A percentile compares a stretch with the other conserved stretches of the same genome.
phyloP scores from a whole-genome alignment of 2,797 vertebrate species.

The Tamandua tetradactyla region DNA sequence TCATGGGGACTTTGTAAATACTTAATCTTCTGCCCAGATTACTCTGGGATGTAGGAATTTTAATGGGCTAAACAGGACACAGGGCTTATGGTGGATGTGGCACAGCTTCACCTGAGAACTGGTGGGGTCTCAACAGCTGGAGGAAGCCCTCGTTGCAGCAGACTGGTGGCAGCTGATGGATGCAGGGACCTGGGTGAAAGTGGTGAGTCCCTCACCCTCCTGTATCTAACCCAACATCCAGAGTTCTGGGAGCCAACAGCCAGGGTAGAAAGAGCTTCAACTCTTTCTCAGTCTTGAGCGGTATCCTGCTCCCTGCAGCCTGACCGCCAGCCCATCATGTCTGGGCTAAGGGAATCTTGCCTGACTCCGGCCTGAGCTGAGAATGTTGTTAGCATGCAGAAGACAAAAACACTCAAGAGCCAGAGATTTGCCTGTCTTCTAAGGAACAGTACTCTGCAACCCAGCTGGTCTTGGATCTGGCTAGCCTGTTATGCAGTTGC shows the following conservation, averaged over 20 bases:
- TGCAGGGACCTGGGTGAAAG: neutral
- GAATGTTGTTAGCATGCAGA: neutral
- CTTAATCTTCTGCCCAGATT: too few species aligned
- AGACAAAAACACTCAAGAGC: too few species aligned
- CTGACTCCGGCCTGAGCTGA: neutral
- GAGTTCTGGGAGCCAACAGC: neutral
- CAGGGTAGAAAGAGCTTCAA: neutral
- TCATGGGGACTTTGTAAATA: too few species aligned
- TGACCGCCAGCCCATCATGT: neutral
- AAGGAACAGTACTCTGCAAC: neutral
- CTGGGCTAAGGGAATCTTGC: neutral
- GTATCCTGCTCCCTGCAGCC: neutral
- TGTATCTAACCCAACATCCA: neutral
- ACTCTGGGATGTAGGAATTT: too few species aligned
- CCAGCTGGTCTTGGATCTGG: neutral
- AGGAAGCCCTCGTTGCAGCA: conserved; percentile 6
- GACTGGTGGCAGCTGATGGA: neutral
- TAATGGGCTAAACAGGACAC: too few species aligned
- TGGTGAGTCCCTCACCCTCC: neutral
- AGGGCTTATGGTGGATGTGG: neutral
- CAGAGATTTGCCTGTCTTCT: neutral
- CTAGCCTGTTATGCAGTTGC: neutral
- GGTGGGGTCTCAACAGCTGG: neutral
- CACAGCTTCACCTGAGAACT: neutral
- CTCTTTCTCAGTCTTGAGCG: neutral